Base-by-base conservation (phyloP, 2,888 invertebrate species). In the Cerceris rybyensis region DNA sequence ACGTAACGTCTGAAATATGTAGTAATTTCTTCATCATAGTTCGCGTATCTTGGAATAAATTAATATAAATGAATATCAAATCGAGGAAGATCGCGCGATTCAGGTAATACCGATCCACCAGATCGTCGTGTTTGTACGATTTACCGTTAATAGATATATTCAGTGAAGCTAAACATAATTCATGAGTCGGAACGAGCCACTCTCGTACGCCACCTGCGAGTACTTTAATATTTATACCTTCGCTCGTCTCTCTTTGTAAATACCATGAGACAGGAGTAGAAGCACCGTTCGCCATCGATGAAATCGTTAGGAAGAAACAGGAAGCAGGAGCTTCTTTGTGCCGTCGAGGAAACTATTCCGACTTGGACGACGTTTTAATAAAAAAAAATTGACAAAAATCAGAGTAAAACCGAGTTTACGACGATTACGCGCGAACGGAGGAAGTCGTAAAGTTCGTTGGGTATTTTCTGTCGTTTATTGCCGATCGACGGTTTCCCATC, bases 111-210 rank as follows among this genome's bases (percentile, higher is more conserved):
- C 59, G 54, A 72, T 68, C 63, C 52, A 5, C 74, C 58, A 57
- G 64, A 43, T 28, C 67, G 60, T 61, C 41, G 46, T 49, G 41
- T 72, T 41, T 46, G 16, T 49, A 9, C 16, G 14, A 17, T 54
- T 58, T 75, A 73, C 73, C 75, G 65, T 75, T 73, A 73, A 75
- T 72, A 49, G 73, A 66, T 43, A 28, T 28, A 70, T 63, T 43
- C 50, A 50, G n/a, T n/a, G 13, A n/a, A 7, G 13, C 57, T 61
- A 52, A 42, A 13, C 58, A 70, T 69, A 58, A 69, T 73, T 73
- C 73, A 57, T 28, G 54, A 43, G 41, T 52, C 50, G 39, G 52
- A 71, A 46, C 8, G 58, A 61, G 74, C 14, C 50, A 50, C 14
- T 14, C 49, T 49, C 65, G 57, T 52, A 39, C 41, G 46, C 55